phyloP scores from a whole-genome alignment of 2,888 invertebrate genomes.

The Dioctria linearis region DNA sequence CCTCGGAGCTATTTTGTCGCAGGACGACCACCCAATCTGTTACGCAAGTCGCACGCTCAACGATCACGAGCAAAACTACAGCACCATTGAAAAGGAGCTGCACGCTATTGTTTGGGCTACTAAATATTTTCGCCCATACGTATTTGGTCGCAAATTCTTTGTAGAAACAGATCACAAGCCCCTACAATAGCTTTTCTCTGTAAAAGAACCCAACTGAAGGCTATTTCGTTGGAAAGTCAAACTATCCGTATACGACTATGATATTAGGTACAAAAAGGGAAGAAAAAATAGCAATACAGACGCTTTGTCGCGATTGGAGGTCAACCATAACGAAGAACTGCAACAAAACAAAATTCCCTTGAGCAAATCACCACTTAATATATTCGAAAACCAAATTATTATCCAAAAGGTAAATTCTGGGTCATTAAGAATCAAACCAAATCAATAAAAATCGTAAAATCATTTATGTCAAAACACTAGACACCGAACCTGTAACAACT shows the following conservation, averaged over 20 bases:
- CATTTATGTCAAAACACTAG: slow-evolving; percentile 41
- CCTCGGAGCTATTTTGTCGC: too few relatives aligned
- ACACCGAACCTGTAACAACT: slow-evolving; percentile 26
- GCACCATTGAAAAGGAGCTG: slow-evolving; percentile 43
- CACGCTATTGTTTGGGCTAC: slow-evolving; percentile 62
- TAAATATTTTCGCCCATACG: slow-evolving; percentile 65
- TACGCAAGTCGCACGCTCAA: slow-evolving; percentile 6
- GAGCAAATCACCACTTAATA: not conserved
- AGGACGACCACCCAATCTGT: not conserved
- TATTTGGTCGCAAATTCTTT: slow-evolving; percentile 65
- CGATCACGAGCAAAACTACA: slow-evolving; percentile 60
- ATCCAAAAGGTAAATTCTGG: not conserved
- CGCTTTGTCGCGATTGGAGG: slow-evolving; percentile 19
- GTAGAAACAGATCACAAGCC: slow-evolving; percentile 69
- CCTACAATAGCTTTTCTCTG: slow-evolving; percentile 65
- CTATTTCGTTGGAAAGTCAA: slow-evolving; percentile 65
- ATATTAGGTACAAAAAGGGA: slow-evolving; percentile 58
- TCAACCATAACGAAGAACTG: not conserved
- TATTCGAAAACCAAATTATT: not conserved
- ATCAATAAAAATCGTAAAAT: slow-evolving; percentile 42
- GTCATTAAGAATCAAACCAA: slow-evolving; percentile 8
- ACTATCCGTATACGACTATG: slow-evolving; percentile 62
- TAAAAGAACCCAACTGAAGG: slow-evolving; percentile 67
- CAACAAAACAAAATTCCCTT: not conserved
- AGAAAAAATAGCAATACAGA: slow-evolving; percentile 51